Conservation (phyloP, 1,140 invertebrate species). For the Chelonus insularis region DNA sequence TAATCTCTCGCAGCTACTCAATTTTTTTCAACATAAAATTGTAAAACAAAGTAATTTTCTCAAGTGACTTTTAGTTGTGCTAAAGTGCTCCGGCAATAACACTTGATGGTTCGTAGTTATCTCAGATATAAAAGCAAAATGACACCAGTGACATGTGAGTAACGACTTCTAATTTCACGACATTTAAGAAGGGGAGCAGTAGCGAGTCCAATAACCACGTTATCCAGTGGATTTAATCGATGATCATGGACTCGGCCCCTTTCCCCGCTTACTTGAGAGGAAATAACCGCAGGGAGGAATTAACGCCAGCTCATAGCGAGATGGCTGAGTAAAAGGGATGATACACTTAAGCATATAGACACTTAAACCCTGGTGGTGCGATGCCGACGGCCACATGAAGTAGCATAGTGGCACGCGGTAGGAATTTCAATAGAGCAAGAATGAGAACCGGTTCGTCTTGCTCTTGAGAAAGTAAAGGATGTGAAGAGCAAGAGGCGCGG, state of each 20-base stretch:
- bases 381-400: conserved; percentile 29
- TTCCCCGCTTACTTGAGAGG: background rate
- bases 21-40: too few species aligned
- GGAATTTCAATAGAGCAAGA: conserved; percentile 45
- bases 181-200: too few species aligned
- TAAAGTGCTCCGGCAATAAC: too few species aligned
- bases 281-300: background rate
- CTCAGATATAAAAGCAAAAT: too few species aligned
- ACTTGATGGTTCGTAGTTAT: too few species aligned
- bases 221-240: background rate
- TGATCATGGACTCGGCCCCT: background rate
- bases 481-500: background rate
- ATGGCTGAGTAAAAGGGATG: background rate
- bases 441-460: conserved; percentile 38
- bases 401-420: conserved; percentile 36
- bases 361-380: conserved; percentile 10
- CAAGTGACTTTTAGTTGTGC: too few species aligned
- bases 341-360: conserved; percentile 34
- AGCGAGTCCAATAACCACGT: too few species aligned
- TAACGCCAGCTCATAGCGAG: background rate
- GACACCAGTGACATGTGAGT: too few species aligned
- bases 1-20: too few species aligned
- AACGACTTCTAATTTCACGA: too few species aligned
- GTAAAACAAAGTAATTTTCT: too few species aligned
- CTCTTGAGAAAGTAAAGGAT: background rate